phyloP scores from a whole-genome alignment of 2,113 vertebrate genomes.

The Myodes glareolus region DNA sequence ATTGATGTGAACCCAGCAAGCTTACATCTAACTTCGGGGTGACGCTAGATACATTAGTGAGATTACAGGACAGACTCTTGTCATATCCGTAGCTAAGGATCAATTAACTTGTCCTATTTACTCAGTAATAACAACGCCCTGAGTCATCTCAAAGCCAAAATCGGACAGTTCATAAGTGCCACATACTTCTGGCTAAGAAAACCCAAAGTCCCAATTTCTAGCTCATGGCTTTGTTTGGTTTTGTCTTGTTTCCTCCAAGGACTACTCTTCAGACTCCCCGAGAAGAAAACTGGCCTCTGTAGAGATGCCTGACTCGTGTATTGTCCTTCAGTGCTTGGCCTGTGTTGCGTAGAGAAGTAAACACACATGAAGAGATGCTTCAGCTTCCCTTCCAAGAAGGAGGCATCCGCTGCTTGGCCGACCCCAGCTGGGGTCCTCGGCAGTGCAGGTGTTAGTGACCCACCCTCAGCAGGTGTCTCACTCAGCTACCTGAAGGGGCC shows the following conservation, averaged over 20 bases:
- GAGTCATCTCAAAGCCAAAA: background rate
- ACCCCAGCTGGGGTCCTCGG: background rate
- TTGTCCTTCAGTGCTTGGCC: background rate
- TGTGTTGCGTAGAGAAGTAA: background rate
- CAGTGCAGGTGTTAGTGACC: background rate
- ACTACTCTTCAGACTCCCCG: conserved; percentile 18
- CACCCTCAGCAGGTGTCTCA: background rate
- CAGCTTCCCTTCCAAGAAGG: background rate
- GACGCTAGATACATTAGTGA: conserved; percentile 43
- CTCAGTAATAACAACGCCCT: conserved; percentile 38
- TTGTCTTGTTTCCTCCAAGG: background rate
- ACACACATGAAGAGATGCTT: background rate
- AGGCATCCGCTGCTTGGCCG: background rate
- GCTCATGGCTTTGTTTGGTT: background rate
- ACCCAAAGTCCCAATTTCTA: conserved; percentile 51
- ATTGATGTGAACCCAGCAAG: conserved; percentile 7
- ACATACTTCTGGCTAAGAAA: conserved; percentile 50
- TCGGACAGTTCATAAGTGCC: conserved; percentile 36
- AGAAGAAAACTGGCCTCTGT: background rate
- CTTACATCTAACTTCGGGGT: background rate
- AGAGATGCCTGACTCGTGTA: background rate
- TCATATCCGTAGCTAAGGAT: conserved; percentile 9
- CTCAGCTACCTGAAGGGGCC: background rate
- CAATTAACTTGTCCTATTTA: conserved; percentile 56
- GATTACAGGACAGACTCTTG: conserved; percentile 30